A percentile compares a stretch with the other conserved stretches of the same genome.
These are phyloP conservation scores for Dinoponera quadriceps DNA, from an alignment of 1,140 invertebrate species.

Conservation along the genomic window DNA sequence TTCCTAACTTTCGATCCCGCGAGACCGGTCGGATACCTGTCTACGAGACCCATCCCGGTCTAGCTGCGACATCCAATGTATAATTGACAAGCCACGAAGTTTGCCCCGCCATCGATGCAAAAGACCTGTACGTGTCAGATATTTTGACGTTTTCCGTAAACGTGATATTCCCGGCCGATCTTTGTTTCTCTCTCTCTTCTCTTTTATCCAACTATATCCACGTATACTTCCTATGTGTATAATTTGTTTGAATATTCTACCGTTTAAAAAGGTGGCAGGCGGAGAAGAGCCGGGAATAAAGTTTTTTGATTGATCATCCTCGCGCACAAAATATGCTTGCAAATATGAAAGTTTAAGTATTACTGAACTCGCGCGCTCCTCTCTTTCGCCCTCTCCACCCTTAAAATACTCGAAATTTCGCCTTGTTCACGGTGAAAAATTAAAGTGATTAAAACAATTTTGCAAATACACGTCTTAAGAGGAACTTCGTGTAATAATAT, in stretches of 20 bases:
- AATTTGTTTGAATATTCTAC: conserved; percentile 17
- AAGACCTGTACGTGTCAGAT: conserved; percentile 23
- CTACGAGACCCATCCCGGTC: conserved; percentile 27
- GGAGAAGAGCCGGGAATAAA: conserved; percentile 8
- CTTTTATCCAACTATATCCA: neutral
- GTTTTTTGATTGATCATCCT: conserved; percentile 36
- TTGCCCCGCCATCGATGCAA: conserved; percentile 26
- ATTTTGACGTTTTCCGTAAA: conserved; percentile 21
- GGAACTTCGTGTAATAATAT: neutral
- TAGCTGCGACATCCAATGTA: conserved; percentile 18
- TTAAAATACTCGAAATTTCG: conserved; percentile 6
- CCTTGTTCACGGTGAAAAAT: neutral
- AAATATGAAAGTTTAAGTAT: conserved; percentile 3
- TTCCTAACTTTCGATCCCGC: conserved; percentile 76
- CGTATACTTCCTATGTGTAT: neutral
- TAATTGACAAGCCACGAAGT: conserved; percentile 50
- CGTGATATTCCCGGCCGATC: neutral
- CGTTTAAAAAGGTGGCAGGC: conserved; percentile 16
- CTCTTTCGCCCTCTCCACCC: too few relatives aligned
- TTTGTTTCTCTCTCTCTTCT: neutral
- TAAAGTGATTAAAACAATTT: neutral
- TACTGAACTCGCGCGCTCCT: neutral
- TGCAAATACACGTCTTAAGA: neutral
- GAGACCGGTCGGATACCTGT: conserved; percentile 69
- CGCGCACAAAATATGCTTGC: neutral